A percentile compares a stretch with the other conserved stretches of the same genome.
Conservation (phyloP, 1,140 invertebrate species). For the Plutomurus gul region DNA sequence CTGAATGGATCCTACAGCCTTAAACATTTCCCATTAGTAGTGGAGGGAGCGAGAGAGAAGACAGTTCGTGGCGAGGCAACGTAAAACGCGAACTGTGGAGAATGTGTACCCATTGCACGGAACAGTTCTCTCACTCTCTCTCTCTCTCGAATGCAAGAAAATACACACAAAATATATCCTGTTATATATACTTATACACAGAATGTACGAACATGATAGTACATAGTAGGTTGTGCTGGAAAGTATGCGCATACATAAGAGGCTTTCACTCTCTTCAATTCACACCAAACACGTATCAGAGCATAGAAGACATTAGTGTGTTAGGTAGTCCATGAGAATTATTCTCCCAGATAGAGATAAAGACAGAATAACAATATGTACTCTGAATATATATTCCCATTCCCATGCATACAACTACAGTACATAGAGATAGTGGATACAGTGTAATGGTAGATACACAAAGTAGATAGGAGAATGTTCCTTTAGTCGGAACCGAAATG, state of each 20-base stretch:
- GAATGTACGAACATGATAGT: not conserved
- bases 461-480: not conserved
- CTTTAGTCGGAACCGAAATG: not conserved
- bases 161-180: not conserved
- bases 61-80: not conserved
- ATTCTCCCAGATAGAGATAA: not conserved
- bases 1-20: constrained; percentile 21
- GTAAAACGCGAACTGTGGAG: not conserved
- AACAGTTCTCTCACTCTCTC: too few species aligned
- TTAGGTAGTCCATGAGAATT: not conserved
- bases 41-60: not conserved
- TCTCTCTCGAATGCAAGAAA: not conserved
- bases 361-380: constrained; percentile 7
- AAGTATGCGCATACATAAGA: not conserved
- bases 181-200: not conserved
- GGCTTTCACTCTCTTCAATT: too few species aligned
- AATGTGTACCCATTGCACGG: too few species aligned
- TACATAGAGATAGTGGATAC: too few species aligned
- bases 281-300: too few species aligned
- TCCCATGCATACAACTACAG: too few species aligned
- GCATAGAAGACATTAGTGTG: not conserved
- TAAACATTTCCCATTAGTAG: constrained; percentile 30
- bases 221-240: not conserved
- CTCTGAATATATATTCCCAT: too few species aligned
- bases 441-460: too few species aligned